phyloP scores from a whole-genome alignment of 2,113 vertebrate species.

The Colinus virginianus region DNA sequence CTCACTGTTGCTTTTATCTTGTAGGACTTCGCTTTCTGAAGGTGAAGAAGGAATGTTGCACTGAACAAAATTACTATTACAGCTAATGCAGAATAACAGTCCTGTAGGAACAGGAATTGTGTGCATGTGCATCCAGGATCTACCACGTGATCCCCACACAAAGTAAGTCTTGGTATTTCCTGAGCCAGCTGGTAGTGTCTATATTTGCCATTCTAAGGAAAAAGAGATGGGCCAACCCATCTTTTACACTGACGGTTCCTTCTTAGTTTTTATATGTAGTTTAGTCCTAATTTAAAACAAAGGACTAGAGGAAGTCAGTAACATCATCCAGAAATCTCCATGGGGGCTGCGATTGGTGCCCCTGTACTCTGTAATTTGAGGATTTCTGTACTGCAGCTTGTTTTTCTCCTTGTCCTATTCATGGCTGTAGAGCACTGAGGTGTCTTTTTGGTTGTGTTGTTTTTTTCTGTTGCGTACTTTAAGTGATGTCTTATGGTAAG shows the following conservation, averaged over 20 bases:
- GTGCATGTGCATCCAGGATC: too few relatives aligned
- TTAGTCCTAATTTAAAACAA: background rate
- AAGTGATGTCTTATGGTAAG: background rate
- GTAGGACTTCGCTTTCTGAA: background rate
- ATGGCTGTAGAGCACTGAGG: background rate
- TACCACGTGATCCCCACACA: fast-evolving
- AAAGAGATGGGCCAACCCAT: background rate
- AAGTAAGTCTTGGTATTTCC: background rate
- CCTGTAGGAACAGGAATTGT: background rate
- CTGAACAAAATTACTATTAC: background rate
- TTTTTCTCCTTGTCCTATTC: background rate
- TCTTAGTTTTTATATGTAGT: background rate
- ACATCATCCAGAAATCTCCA: background rate
- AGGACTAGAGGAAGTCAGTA: background rate
- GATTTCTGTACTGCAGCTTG: background rate
- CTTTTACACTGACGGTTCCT: background rate
- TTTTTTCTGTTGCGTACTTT: background rate
- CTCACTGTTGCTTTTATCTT: background rate
- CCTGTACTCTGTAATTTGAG: background rate
- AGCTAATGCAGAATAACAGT: background rate
- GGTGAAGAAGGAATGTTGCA: background rate
- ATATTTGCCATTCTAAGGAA: background rate
- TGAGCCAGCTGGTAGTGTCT: background rate
- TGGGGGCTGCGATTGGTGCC: fast-evolving
- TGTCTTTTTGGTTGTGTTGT: background rate